Conservation (phyloP, 2,797 vertebrate species). For the Chaetodon trifasciatus region DNA sequence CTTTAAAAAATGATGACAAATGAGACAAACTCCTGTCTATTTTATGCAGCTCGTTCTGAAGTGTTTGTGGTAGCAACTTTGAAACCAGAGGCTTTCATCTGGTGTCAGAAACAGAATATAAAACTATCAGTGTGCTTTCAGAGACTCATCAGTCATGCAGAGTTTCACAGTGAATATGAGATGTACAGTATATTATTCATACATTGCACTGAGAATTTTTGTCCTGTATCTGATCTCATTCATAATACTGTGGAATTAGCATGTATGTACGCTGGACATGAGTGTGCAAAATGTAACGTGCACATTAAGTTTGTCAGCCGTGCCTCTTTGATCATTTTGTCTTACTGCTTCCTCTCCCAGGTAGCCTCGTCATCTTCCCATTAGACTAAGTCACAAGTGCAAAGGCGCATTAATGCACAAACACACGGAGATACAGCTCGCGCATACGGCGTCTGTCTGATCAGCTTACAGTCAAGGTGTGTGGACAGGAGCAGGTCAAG, state of each 20-base stretch:
- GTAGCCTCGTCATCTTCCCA: conserved; percentile 20
- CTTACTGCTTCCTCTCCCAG: conserved; percentile 25
- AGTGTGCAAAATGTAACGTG: conserved; percentile 1
- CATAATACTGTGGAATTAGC: conserved; percentile 3
- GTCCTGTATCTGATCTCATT: not conserved
- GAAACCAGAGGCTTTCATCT: conserved; percentile 16
- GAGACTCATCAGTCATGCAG: conserved; percentile 4
- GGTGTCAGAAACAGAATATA: conserved; percentile 18
- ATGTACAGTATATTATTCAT: conserved; percentile 24
- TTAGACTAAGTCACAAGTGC: conserved; percentile 25
- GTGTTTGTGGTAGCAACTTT: conserved; percentile 5
- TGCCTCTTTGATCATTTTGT: conserved; percentile 43
- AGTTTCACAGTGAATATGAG: conserved; percentile 19
- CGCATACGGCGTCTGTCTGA: conserved; percentile 33
- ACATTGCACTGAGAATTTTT: not conserved
- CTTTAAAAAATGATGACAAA: not conserved
- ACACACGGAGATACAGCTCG: conserved; percentile 12
- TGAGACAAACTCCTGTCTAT: not conserved
- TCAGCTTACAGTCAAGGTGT: conserved; percentile 55
- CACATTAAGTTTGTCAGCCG: conserved; percentile 2
- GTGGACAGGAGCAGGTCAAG: conserved; percentile 59
- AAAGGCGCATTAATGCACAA: conserved; percentile 37
- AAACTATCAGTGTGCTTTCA: conserved; percentile 23
- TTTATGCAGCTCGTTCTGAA: not conserved
- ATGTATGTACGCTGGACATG: not conserved